phyloP scores from a whole-genome alignment of 2,888 invertebrate genomes.

The Drosophila emarginata region DNA sequence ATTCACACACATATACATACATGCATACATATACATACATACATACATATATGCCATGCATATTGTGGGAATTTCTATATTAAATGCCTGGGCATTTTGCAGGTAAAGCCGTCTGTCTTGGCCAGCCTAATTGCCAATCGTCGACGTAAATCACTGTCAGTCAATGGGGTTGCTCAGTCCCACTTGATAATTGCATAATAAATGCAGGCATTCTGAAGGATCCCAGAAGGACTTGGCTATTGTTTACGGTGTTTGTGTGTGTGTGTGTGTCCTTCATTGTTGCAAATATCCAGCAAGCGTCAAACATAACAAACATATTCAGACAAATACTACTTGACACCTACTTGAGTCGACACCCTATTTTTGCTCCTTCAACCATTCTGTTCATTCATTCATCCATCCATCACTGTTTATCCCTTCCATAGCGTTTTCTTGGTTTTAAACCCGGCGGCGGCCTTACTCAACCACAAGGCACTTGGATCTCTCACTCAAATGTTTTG shows the following conservation, averaged over 20 bases:
- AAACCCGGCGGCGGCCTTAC: conserved; percentile 45
- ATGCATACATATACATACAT: conserved; percentile 15
- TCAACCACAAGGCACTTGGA: conserved; percentile 65
- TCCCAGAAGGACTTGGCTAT: not conserved
- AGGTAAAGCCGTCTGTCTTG: conserved; percentile 40
- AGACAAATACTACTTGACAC: conserved; percentile 66
- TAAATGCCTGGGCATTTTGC: conserved; percentile 54
- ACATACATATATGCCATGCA: not conserved
- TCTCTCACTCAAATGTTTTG: conserved; percentile 76
- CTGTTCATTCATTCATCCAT: not conserved
- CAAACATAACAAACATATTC: conserved; percentile 57
- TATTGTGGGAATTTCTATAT: conserved; percentile 40
- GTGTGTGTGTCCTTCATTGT: conserved; percentile 32
- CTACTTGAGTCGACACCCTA: conserved; percentile 55
- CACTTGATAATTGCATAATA: conserved; percentile 78
- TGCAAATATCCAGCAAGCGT: conserved; percentile 33
- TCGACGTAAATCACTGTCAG: conserved; percentile 77
- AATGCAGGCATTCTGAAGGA: conserved; percentile 73
- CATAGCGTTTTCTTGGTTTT: not conserved
- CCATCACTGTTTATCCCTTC: not conserved
- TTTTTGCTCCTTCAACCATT: conserved; percentile 18
- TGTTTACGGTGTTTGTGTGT: conserved; percentile 16
- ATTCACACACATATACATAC: conserved; percentile 19
- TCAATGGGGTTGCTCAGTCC: conserved; percentile 37
- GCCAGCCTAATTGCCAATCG: conserved; percentile 73